Base-by-base conservation (phyloP, 2,888 invertebrate species). In the Charanyca ferruginea region DNA sequence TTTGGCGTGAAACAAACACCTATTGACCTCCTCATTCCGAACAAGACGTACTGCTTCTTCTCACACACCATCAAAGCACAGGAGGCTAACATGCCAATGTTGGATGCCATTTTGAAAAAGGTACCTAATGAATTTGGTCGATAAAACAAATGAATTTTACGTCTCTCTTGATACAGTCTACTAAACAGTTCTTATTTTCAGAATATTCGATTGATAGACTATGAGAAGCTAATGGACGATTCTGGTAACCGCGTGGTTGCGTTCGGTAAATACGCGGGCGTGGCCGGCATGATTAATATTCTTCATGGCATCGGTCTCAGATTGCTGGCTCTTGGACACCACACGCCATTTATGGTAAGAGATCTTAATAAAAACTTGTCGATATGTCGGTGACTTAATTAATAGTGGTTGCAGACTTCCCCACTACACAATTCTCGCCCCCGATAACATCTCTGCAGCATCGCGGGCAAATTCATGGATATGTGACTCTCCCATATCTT, bases 31-130 rank as follows among this genome's bases (percentile, higher is more conserved):
- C 96, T 99, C 11, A 97, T 99, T 71, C 99, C 99, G 0, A 98
- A 99, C 87, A 99, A 99, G 94, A 99, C 99, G 0, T 99, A 99
- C 89, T 99, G 99, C 85, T 98, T 99, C 93, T 99, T 99, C 93
- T 99, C 99, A 0, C 99, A 99, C 91, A 99, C 99, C 0, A 99
- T 99, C 84, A 99, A 99, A 93, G 99, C 99, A 0, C 99, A 99
- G 92, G 99, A 99, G 87, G 97, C 97, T 45, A 99, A 99, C 90
- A 99, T 99, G 99, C 97, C 99, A 0, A 96, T 99, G 83, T 92
- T 99, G 77, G 99, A 99, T 91, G 98, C 99, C 5, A 97, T 99
- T 75, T 92, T 99, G 60, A 99, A 99, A 86, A 99, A 99, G 96
- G 97, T 97, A 25, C 3, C 28, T n/a, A 8, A 28, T 8, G 38